Percentiles rank a stretch among this genome's conserved stretches.
These are phyloP conservation scores for Agonopterix alstromeriana DNA, from an alignment of 2,888 invertebrate species.

Conservation along the genomic window DNA sequence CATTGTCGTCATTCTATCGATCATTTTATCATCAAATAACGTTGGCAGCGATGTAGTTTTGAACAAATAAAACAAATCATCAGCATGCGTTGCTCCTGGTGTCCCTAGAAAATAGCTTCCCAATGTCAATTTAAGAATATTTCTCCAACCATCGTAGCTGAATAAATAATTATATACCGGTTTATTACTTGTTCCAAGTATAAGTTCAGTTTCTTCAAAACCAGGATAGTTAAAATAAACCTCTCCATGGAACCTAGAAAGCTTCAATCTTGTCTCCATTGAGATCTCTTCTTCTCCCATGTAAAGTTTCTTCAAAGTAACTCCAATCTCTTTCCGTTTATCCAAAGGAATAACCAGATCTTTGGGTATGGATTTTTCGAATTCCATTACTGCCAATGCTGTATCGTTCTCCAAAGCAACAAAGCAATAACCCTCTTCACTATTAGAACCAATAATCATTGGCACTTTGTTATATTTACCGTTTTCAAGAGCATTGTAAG, in stretches of 20 bases:
- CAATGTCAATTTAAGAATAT: conserved; percentile 28
- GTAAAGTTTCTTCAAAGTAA: conserved; percentile 45
- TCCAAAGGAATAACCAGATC: conserved; percentile 37
- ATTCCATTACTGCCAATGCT: conserved; percentile 28
- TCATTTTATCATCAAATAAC: conserved; percentile 43
- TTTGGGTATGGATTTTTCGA: conserved; percentile 47
- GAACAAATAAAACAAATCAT: conserved; percentile 57
- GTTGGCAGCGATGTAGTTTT: conserved; percentile 24
- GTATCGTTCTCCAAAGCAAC: conserved; percentile 40
- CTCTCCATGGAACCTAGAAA: conserved; percentile 45
- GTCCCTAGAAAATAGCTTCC: conserved; percentile 20
- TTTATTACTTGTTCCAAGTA: conserved; percentile 29
- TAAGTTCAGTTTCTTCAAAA: conserved; percentile 41
- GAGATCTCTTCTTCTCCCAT: conserved; percentile 41
- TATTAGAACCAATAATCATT: conserved; percentile 45
- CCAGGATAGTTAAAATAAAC: conserved; percentile 31
- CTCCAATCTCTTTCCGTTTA: conserved; percentile 25
- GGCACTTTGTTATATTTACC: conserved; percentile 54
- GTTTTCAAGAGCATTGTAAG: conserved; percentile 33
- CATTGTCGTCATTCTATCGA: conserved; percentile 41
- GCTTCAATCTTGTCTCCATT: conserved; percentile 32
- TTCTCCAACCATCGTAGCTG: conserved; percentile 41
- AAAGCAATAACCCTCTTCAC: conserved; percentile 48
- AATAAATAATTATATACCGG: conserved; percentile 48
- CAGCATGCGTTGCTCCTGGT: conserved; percentile 49